Percentiles rank a stretch among this genome's conserved stretches.
Conservation (phyloP, 1,140 invertebrate species). For the Ostrea denselamellosa region DNA sequence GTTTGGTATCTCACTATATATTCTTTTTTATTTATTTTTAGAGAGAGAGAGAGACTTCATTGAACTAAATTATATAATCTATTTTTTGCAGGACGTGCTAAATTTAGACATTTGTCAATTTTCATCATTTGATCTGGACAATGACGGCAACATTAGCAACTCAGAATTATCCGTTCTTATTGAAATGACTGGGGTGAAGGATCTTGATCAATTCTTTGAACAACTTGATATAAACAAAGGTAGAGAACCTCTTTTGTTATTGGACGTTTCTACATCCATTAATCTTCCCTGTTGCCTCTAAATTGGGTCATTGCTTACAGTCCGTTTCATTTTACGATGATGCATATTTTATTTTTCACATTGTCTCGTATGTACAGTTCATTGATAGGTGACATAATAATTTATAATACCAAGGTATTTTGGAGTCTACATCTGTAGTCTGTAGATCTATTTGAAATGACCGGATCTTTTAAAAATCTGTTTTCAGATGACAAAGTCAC, state of each 20-base stretch:
- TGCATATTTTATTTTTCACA: no score
- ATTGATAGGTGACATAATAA: not conserved
- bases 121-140: not conserved
- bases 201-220: not conserved
- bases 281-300: no score
- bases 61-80: not conserved
- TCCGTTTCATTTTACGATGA: no score
- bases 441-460: not conserved
- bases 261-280: no score
- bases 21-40: no score
- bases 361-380: not conserved
- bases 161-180: not conserved
- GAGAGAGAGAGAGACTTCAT: no score
- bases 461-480: not conserved
- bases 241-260: not conserved
- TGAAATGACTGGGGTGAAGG: not conserved
- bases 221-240: not conserved
- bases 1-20: no score
- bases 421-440: not conserved
- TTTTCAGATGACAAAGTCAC: not conserved
- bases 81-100: not conserved
- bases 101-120: not conserved
- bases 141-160: not conserved
- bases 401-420: not conserved
- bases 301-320: no score